Evolutionary conservation across 2,113 vertebrate genomes (phyloP).

Genomic region (Columba livia): DNA sequence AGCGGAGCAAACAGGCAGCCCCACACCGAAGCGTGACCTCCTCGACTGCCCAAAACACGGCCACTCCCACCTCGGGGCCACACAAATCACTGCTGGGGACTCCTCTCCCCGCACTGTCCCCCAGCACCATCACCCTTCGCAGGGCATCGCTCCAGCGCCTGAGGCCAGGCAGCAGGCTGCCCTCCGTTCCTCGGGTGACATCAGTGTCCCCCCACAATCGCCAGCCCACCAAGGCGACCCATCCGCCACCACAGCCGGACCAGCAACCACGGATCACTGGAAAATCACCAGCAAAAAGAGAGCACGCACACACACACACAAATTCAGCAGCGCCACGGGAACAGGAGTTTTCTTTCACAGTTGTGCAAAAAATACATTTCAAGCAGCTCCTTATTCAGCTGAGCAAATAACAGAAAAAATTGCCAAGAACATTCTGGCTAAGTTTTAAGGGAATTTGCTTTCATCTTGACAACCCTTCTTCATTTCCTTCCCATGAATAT

Average conservation of each 20-base stretch:
- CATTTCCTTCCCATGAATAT: slow-evolving; percentile 61
- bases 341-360: background rate
- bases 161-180: background rate
- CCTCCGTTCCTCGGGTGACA: background rate
- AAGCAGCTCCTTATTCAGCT: slow-evolving; percentile 35
- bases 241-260: background rate
- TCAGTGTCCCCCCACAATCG: no score
- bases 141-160: background rate
- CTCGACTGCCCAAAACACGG: no score
- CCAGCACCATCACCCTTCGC: fast-evolving
- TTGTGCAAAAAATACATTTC: slow-evolving; percentile 28
- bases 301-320: no score
- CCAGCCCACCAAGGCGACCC: no score
- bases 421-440: slow-evolving; percentile 50
- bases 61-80: background rate
- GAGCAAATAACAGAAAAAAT: slow-evolving; percentile 41
- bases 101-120: background rate
- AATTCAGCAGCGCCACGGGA: background rate
- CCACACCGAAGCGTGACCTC: background rate
- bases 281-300: background rate
- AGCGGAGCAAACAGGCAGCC: background rate
- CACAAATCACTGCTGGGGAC: fast-evolving
- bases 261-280: background rate
- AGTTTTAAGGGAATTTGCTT: slow-evolving; percentile 64
- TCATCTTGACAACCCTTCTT: slow-evolving; percentile 56